Percentiles rank a stretch among this genome's conserved stretches.
Conservation (phyloP, 2,888 invertebrate genomes). For the Quadroppia sp. region DNA sequence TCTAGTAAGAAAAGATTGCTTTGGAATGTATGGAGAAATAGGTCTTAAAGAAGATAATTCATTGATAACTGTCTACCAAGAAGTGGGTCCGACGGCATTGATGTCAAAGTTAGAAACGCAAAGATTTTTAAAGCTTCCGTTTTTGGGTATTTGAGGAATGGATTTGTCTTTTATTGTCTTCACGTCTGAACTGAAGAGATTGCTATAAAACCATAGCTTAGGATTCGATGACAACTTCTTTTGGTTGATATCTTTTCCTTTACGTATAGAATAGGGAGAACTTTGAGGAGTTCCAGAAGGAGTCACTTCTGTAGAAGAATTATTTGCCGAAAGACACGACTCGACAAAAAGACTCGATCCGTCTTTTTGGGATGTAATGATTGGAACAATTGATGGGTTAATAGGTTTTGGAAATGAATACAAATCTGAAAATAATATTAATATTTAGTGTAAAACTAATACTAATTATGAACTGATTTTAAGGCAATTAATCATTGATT, state of each 20-base stretch:
- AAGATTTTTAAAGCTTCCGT: slow-evolving; percentile 21
- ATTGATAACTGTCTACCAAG: slow-evolving; percentile 20
- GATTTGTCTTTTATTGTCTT: not conserved
- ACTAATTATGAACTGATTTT: too few species aligned
- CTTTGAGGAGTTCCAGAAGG: slow-evolving; percentile 26
- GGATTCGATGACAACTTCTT: not conserved
- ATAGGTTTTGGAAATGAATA: not conserved
- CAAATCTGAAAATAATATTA: not conserved
- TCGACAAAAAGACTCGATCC: slow-evolving; percentile 2
- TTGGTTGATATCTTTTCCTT: not conserved
- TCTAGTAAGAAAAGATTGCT: not conserved
- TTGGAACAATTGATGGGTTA: not conserved
- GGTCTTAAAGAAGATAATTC: not conserved
- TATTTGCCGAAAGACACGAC: not conserved
- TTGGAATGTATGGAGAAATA: not conserved
- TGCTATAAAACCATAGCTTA: slow-evolving; percentile 31
- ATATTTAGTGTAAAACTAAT: too few species aligned
- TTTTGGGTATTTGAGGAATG: not conserved
- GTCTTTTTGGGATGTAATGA: not conserved
- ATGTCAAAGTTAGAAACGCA: slow-evolving; percentile 38
- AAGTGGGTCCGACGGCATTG: slow-evolving; percentile 37
- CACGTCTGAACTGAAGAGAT: not conserved
- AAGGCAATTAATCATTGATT: not conserved
- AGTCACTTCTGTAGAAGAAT: slow-evolving; percentile 26
- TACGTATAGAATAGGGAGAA: slow-evolving; percentile 18